Conservation (phyloP, 2,797 vertebrate species). For the Picus viridis region DNA sequence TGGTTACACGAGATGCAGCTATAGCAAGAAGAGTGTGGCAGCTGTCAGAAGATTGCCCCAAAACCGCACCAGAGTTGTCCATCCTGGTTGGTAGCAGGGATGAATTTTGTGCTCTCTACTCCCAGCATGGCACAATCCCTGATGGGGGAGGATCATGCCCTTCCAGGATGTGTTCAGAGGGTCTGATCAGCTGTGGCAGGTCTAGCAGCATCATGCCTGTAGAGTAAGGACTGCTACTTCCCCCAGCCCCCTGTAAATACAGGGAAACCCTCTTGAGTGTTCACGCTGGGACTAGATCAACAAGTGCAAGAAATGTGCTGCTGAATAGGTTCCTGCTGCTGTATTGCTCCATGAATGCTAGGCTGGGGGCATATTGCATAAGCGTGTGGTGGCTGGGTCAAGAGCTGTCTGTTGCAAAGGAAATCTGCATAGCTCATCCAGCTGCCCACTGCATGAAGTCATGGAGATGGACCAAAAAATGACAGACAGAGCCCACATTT, state of each 20-base stretch:
- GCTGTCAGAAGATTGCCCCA: not conserved
- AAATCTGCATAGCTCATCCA: not conserved
- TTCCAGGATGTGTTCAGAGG: not conserved
- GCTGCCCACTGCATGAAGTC: conserved; percentile 32
- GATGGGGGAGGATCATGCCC: rapidly evolving
- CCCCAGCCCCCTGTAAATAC: rapidly evolving
- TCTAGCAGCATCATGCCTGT: not conserved
- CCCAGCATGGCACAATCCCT: rapidly evolving
- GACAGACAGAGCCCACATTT: conserved; percentile 56
- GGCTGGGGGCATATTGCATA: not conserved
- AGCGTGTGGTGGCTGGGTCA: not conserved
- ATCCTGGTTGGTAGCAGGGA: not conserved
- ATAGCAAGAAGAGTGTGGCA: not conserved
- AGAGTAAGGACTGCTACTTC: not conserved
- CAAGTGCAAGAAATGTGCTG: not conserved
- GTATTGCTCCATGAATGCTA: rapidly evolving
- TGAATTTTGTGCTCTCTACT: not conserved
- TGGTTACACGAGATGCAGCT: not conserved
- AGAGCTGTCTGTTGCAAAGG: not conserved
- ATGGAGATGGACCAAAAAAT: conserved; percentile 51
- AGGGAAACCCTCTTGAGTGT: not conserved
- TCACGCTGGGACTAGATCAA: not conserved
- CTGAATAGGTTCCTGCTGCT: not conserved
- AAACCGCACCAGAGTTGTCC: not conserved
- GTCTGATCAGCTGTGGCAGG: not conserved